Percentiles rank a stretch among this genome's conserved stretches.
Conservation (phyloP, 1,140 invertebrate species). For the Drosophila subobscura region DNA sequence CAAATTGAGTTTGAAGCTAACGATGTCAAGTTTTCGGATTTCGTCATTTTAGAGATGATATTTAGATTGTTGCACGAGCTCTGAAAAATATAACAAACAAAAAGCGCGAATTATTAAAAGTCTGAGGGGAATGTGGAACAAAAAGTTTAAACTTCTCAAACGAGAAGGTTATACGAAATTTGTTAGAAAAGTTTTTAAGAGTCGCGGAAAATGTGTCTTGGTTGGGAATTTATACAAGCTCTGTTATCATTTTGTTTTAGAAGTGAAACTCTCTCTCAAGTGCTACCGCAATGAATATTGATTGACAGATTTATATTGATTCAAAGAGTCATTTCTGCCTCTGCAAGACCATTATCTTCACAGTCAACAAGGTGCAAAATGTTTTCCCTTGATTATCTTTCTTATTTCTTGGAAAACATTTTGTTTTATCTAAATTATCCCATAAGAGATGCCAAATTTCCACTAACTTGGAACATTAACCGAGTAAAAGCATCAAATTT, state of each 20-base stretch:
- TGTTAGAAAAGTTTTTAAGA: background rate
- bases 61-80: no score
- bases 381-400: constrained; percentile 35
- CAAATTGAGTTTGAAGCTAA: constrained; percentile 55
- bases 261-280: no score
- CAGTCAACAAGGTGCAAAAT: no score
- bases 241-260: constrained; percentile 16
- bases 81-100: no score
- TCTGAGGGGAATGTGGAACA: no score
- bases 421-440: constrained; percentile 43
- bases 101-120: no score
- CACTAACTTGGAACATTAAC: constrained; percentile 43
- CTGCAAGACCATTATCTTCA: constrained; percentile 1
- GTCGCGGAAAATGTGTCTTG: constrained; percentile 4
- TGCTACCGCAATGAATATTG: constrained; percentile 1
- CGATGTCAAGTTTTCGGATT: constrained; percentile 34
- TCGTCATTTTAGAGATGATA: background rate
- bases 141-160: no score
- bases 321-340: background rate
- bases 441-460: constrained; percentile 48
- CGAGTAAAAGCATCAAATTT: constrained; percentile 46
- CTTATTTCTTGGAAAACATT: constrained; percentile 14
- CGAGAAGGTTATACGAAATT: no score
- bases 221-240: constrained; percentile 30
- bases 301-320: constrained; percentile 5